These are phyloP conservation scores for Papilio demoleus DNA, from an alignment of 2,888 invertebrate species.

Conservation along the genomic window DNA sequence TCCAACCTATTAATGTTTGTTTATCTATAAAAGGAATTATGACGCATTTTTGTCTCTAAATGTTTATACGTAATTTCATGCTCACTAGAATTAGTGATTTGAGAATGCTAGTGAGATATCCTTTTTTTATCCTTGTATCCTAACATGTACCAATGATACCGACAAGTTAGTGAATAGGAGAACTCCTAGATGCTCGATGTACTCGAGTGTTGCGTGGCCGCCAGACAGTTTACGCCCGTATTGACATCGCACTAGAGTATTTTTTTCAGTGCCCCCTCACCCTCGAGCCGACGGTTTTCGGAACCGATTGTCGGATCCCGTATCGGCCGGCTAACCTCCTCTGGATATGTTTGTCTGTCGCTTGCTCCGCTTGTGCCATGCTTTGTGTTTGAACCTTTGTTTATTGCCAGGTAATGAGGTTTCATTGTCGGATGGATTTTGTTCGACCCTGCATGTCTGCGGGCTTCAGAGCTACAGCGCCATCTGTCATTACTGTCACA, in stretches of 20 bases:
- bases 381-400: slow-evolving; percentile 56
- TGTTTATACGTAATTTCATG: slow-evolving; percentile 74
- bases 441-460: slow-evolving; percentile 25
- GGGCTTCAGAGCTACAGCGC: slow-evolving; percentile 27
- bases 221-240: slow-evolving; percentile 77
- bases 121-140: slow-evolving; percentile 55
- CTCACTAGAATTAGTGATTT: slow-evolving; percentile 78
- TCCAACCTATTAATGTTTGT: too few relatives aligned
- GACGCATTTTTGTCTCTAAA: slow-evolving; percentile 43
- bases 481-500: slow-evolving; percentile 3
- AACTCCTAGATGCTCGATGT: slow-evolving; percentile 39
- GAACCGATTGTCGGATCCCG: slow-evolving; percentile 74
- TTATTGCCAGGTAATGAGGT: slow-evolving; percentile 48
- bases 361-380: slow-evolving; percentile 74
- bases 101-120: slow-evolving; percentile 81
- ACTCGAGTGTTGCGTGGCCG: slow-evolving; percentile 54
- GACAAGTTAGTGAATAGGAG: slow-evolving; percentile 28
- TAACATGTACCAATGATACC: slow-evolving; percentile 27
- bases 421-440: slow-evolving; percentile 26
- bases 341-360: slow-evolving; percentile 81
- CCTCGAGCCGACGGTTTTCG: slow-evolving; percentile 81
- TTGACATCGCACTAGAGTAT: slow-evolving; percentile 83
- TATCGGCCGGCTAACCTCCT: slow-evolving; percentile 82
- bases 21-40: neutral
- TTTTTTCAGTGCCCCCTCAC: slow-evolving; percentile 84